Base-by-base conservation (phyloP, 1,140 invertebrate species). In the Plectrocnemia conspersa region DNA sequence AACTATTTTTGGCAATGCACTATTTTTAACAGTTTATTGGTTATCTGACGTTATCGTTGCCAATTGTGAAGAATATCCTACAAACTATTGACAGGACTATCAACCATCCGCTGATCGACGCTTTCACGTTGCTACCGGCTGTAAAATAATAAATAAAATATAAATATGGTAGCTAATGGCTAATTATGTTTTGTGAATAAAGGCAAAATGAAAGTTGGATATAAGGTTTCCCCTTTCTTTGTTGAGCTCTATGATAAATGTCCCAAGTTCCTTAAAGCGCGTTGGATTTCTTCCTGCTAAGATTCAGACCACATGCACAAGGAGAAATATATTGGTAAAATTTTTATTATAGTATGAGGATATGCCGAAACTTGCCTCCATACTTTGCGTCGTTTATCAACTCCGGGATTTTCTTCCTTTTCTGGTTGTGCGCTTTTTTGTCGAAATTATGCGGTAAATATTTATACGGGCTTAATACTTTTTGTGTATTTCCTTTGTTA, bases 91-190 rank as follows among this genome's bases (percentile, higher is more conserved):
- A 23, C 9, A 36, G 5, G 1, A 48, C 11, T 6, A 59, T 13
- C 1, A 57, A 29, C 10, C 54, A 9, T 18, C 29, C 35, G 27
- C 57, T 45, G 7, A 36, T 15, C 15, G 25, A 42, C 18, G 47
- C 35, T 19, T 46, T 42, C 11, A 44, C n/a, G 18, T 52, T 57
- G 40, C 45, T 45, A 24, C 59, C 59, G 36, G 59, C 59, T 61
- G 52, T n/a, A n/a, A 40, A 61, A 61, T 11, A 50, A 54, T 44
- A 49, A 49, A 15, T 33, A 21, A 23, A 50, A 35, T 10, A 33
- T 3, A 38, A 21, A 50, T 23, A 36, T 36, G 2, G 3, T 2
- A 2, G 24, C 15, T 47, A 47, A 23, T 27, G 29, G 11, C n/a
- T 10, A 19, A 40, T 36, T 36, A 6, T 13, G 16, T 5, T 36